A percentile compares a stretch with the other conserved stretches of the same genome.
These are phyloP conservation scores for Muraenolepis orangiensis DNA, from an alignment of 2,797 vertebrate species.

Conservation along the genomic window DNA sequence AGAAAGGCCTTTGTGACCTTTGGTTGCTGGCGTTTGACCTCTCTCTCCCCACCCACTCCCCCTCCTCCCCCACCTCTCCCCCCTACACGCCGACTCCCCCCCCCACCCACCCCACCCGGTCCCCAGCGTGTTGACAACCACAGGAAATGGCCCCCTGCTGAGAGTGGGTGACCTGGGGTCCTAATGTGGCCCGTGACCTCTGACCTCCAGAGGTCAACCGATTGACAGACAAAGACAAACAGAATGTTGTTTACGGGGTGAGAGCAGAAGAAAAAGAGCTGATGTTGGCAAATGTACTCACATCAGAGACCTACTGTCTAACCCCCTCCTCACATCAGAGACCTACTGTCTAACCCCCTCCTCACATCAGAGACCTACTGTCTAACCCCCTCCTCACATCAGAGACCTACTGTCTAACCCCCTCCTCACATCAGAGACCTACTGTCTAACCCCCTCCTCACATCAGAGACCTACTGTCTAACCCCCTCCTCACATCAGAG, in stretches of 20 bases:
- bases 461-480: too few relatives aligned
- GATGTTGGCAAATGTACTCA: neutral
- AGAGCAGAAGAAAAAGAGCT: slow-evolving; percentile 11
- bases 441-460: neutral
- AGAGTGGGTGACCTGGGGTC: slow-evolving; percentile 30
- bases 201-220: slow-evolving; percentile 42
- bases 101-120: neutral
- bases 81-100: neutral
- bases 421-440: neutral
- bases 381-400: neutral
- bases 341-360: too few relatives aligned
- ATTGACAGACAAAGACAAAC: slow-evolving; percentile 43
- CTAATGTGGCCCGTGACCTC: slow-evolving; percentile 45
- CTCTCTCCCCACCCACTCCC: slow-evolving; percentile 3
- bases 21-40: slow-evolving; percentile 45
- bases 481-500: too few relatives aligned
- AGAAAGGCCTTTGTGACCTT: slow-evolving; percentile 37
- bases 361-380: neutral
- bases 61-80: neutral
- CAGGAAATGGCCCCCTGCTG: slow-evolving; percentile 56
- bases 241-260: slow-evolving; percentile 22
- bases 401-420: too few relatives aligned
- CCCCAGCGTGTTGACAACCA: slow-evolving; percentile 36
- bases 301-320: too few relatives aligned
- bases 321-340: neutral